Base-by-base conservation (phyloP, 1,140 invertebrate species). In the Polypedilum pembai region DNA sequence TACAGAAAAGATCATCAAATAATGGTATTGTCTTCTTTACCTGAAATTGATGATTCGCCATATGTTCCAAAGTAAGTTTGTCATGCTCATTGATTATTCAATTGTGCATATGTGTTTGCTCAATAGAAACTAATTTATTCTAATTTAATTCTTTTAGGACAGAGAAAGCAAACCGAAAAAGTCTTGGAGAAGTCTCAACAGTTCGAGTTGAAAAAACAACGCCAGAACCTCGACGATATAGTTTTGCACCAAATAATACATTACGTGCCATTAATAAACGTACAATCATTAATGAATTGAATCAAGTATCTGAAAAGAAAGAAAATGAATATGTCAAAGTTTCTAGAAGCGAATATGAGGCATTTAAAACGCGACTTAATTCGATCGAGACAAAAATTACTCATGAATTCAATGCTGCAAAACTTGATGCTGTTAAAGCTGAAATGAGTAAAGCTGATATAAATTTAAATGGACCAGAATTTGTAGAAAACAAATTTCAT, bases 301-400 rank as follows among this genome's bases (percentile, higher is more conserved):
- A 63, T 76, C 73, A 56, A 65, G 75, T 72, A 40, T 45, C 74
- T 33, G 24, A 33, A 33, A 33, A 33, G 24, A 33, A 77, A 12
- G 83, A 86, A 73, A 82, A 83, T 41, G 88, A 90, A 76, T 91
- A 88, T 77, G 87, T 91, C 3, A 84, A 85, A 76, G 87, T 90
- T 77, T 85, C 88, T 15, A 91, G 90, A 81, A 88, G 85, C 73
- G 89, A 91, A 80, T 91, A 90, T 76, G 89, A 91, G 80, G 88
- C 88, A 77, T 91, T 91, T 63, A 89, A 91, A 80, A 89, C 85
- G 78, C 83, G 89, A 80, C 87, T 92, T 15, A 87, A 87, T 1
- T 87, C 87, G 0, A 90, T 91, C 74, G 90, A 92, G 78, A 86
- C 86, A 41, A 83, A 87, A 76, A 85, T 92, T 69, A 90, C 88